A percentile compares a stretch with the other conserved stretches of the same genome.
Evolutionary conservation across 1,140 invertebrate species (phyloP).

Genomic region (Pogonognathellus flavescens): DNA sequence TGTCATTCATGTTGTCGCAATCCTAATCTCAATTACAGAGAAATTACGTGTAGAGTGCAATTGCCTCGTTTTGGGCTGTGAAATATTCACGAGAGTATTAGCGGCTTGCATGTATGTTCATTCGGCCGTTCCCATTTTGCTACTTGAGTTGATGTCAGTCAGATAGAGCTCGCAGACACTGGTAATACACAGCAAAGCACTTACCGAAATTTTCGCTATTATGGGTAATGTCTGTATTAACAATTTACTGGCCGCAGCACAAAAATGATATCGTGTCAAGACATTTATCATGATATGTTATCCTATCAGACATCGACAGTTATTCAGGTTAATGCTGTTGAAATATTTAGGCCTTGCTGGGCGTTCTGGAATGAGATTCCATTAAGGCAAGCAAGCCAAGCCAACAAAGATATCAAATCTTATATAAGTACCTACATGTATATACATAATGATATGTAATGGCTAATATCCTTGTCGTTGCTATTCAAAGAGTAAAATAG

Average conservation of each 20-base stretch:
- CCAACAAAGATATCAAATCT: constrained; percentile 36
- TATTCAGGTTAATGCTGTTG: constrained; percentile 50
- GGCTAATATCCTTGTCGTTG: constrained; percentile 3
- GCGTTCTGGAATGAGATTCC: constrained; percentile 38
- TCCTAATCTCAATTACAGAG: constrained; percentile 44
- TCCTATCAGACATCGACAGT: constrained; percentile 41
- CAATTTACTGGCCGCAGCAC: constrained; percentile 28
- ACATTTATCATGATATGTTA: constrained; percentile 49
- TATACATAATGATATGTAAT: not conserved
- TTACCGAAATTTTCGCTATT: constrained; percentile 40
- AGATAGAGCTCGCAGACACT: not conserved
- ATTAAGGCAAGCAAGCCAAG: not conserved
- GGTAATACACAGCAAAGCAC: not conserved
- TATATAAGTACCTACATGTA: constrained; percentile 11
- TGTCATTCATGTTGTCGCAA: constrained; percentile 48
- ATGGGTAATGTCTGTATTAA: constrained; percentile 45
- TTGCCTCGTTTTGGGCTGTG: constrained; percentile 45
- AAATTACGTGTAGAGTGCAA: constrained; percentile 50
- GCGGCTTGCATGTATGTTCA: constrained; percentile 8
- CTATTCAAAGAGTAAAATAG: not conserved
- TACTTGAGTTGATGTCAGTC: not conserved
- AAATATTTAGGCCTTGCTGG: constrained; percentile 44
- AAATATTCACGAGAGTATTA: constrained; percentile 47
- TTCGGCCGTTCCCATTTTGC: not conserved
- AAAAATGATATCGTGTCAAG: constrained; percentile 45